These are phyloP conservation scores for Campoletis raptor DNA, from an alignment of 2,888 invertebrate genomes.

Conservation along the genomic window DNA sequence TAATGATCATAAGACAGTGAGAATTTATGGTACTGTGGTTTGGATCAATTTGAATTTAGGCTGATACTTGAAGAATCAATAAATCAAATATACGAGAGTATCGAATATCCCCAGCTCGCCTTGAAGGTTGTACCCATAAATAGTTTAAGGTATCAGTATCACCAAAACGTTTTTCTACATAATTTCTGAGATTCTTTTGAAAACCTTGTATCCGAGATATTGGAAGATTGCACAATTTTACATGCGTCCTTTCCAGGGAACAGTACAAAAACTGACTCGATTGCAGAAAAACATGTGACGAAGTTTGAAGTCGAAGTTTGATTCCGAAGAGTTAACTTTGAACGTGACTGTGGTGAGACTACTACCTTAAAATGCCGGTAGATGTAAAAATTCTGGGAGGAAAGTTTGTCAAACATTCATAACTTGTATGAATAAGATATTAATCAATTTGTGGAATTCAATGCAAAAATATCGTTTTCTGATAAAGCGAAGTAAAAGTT, in stretches of 20 bases:
- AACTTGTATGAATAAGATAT: neutral
- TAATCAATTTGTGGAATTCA: neutral
- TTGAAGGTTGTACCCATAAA: neutral
- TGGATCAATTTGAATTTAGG: constrained; percentile 6
- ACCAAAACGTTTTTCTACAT: too few species aligned
- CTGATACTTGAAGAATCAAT: neutral
- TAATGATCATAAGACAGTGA: constrained; percentile 4
- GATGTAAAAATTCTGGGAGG: neutral
- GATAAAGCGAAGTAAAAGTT: neutral
- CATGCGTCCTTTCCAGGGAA: too few species aligned
- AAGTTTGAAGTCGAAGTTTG: too few species aligned
- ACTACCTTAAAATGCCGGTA: neutral
- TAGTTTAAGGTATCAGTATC: too few species aligned
- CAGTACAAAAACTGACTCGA: too few species aligned
- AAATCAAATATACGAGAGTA: neutral
- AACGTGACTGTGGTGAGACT: too few species aligned
- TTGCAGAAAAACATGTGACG: too few species aligned
- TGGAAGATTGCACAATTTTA: too few species aligned
- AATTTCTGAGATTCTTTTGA: too few species aligned
- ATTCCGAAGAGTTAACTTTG: too few species aligned
- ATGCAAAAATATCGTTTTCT: neutral
- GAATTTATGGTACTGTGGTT: constrained; percentile 3
- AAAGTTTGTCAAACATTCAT: neutral
- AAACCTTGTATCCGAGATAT: too few species aligned
- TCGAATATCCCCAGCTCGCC: neutral